phyloP scores from a whole-genome alignment of 2,797 vertebrate genomes.

The Labeo calbasu region DNA sequence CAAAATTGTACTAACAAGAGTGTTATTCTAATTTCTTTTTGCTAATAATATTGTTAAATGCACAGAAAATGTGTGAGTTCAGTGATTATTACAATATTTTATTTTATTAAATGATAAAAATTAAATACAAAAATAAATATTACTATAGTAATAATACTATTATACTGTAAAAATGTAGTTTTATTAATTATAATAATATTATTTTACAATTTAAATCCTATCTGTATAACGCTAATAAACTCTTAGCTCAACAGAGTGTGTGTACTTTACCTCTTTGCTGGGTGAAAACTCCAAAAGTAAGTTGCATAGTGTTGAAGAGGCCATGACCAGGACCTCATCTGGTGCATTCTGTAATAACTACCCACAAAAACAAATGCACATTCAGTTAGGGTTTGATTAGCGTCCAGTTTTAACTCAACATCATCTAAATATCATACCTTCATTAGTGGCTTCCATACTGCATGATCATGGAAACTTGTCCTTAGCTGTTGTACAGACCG shows the following conservation, averaged over 20 bases:
- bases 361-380: conserved; percentile 49
- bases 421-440: conserved; percentile 78
- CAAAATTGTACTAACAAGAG: not conserved
- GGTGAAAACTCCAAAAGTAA: conserved; percentile 98
- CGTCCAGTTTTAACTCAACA: not conserved
- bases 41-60: not conserved
- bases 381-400: not conserved
- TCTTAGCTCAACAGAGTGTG: not conserved
- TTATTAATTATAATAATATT: too few species aligned
- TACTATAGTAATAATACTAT: too few species aligned
- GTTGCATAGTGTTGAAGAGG: conserved; percentile 98
- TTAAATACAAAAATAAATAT: too few species aligned
- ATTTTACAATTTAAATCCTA: too few species aligned
- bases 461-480: conserved; percentile 98
- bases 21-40: not conserved
- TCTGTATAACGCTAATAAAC: not conserved
- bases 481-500: conserved; percentile 98
- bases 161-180: not conserved
- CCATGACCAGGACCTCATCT: conserved; percentile 97
- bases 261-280: conserved; percentile 92
- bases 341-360: conserved; percentile 98
- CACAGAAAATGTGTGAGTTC: not conserved
- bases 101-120: not conserved
- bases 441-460: conserved; percentile 99
- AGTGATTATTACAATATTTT: not conserved